A percentile compares a stretch with the other conserved stretches of the same genome.
phyloP scores from a whole-genome alignment of 1,140 invertebrate species.

The Camponotus pennsylvanicus region DNA sequence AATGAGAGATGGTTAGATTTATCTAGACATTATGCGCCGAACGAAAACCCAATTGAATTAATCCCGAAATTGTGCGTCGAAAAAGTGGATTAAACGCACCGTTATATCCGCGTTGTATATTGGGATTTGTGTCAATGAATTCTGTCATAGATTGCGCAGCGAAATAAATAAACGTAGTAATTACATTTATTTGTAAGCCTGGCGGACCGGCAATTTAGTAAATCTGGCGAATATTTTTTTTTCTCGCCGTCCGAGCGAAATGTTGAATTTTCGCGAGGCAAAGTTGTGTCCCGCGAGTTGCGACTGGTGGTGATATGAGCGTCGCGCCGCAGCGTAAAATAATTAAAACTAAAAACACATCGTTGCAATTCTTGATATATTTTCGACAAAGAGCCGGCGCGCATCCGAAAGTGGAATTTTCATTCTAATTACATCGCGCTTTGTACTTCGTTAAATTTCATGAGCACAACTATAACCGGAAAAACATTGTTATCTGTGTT shows the following conservation, averaged over 20 bases:
- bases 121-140: conserved; percentile 52
- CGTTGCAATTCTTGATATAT: conserved; percentile 61
- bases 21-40: conserved; percentile 30
- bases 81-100: conserved; percentile 46
- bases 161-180: conserved; percentile 62
- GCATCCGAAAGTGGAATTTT: conserved; percentile 57
- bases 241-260: conserved; percentile 23
- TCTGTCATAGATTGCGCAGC: conserved; percentile 59
- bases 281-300: conserved; percentile 36
- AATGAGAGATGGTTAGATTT: conserved; percentile 25
- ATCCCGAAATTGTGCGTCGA: conserved; percentile 39
- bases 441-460: conserved; percentile 62
- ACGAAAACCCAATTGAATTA: conserved; percentile 51
- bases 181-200: conserved; percentile 61
- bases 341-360: conserved; percentile 64
- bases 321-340: conserved; percentile 39
- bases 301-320: neutral
- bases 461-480: conserved; percentile 38
- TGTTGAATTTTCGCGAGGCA: conserved; percentile 73
- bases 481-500: conserved; percentile 50
- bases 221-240: conserved; percentile 59
- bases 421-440: conserved; percentile 59
- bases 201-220: conserved; percentile 62
- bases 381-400: conserved; percentile 47
- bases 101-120: conserved; percentile 17